Evolutionary conservation across 2,113 vertebrate species (phyloP).

Genomic region (Cryptomyrus ogoouensis): DNA sequence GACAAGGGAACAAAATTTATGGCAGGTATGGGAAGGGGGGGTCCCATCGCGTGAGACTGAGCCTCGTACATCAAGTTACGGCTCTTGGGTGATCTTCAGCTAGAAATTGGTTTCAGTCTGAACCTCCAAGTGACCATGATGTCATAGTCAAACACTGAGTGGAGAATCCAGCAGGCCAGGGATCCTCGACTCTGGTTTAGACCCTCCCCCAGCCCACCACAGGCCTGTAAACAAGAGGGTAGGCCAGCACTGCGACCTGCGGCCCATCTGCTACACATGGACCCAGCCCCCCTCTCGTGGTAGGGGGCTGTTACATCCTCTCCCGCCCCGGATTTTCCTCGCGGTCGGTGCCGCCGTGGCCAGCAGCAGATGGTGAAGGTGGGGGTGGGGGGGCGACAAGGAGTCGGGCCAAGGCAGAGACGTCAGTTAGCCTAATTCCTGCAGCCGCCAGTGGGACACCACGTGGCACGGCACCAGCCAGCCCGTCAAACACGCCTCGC

Average conservation of each 20-base stretch:
- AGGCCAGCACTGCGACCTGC: neutral
- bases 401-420: neutral
- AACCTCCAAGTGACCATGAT: neutral
- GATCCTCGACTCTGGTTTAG: neutral
- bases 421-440: neutral
- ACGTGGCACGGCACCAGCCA: neutral
- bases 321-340: conserved; percentile 1
- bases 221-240: neutral
- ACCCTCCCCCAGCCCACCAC: neutral
- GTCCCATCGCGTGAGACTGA: neutral
- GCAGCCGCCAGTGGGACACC: neutral
- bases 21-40: neutral
- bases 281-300: neutral
- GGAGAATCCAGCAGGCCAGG: neutral
- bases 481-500: neutral
- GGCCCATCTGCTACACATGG: neutral
- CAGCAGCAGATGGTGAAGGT: conserved; percentile 5
- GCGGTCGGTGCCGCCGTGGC: neutral
- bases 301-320: neutral
- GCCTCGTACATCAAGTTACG: neutral
- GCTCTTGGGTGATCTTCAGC: neutral
- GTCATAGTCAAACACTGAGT: neutral
- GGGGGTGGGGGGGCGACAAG: neutral
- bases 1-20: neutral
- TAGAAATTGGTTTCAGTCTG: neutral